Percentiles rank a stretch among this genome's conserved stretches.
Conservation (phyloP, 2,888 invertebrate genomes). For the Catocala nupta region DNA sequence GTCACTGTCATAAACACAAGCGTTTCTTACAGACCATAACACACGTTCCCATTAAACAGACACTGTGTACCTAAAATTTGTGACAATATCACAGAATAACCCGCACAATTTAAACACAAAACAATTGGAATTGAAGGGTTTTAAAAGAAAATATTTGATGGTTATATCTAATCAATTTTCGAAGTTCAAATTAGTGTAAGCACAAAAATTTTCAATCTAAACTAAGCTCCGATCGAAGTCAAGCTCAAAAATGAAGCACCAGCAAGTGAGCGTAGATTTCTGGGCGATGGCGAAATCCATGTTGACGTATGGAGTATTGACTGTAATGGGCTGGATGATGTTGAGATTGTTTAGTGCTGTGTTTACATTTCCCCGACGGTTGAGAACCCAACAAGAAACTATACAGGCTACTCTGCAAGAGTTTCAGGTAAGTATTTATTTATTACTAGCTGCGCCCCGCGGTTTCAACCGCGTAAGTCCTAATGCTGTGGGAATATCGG, state of each 20-base stretch:
- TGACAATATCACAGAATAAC: not conserved
- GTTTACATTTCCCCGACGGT: constrained; percentile 88
- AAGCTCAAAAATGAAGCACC: constrained; percentile 85
- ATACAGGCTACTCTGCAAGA: constrained; percentile 84
- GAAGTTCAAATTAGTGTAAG: not conserved
- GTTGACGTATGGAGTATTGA: constrained; percentile 88
- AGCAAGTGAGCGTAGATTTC: constrained; percentile 90
- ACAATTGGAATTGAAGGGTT: not conserved
- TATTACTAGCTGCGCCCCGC: too few relatives aligned
- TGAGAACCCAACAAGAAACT: constrained; percentile 85
- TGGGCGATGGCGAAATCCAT: constrained; percentile 90
- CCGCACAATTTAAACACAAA: not conserved
- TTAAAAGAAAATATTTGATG: not conserved
- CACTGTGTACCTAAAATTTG: not conserved
- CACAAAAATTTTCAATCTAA: not conserved
- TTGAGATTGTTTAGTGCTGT: constrained; percentile 89
- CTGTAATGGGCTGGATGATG: constrained; percentile 89
- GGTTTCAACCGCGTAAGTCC: too few relatives aligned
- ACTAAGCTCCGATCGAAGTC: constrained; percentile 3
- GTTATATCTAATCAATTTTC: not conserved
- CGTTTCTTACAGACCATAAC: constrained; percentile 50
- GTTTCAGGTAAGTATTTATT: constrained; percentile 70
- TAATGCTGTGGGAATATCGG: too few relatives aligned
- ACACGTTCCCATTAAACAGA: constrained; percentile 27
- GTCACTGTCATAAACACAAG: constrained; percentile 66